These are phyloP conservation scores for Triplophysa bombifrons DNA, from an alignment of 2,797 vertebrate species.

Conservation along the genomic window DNA sequence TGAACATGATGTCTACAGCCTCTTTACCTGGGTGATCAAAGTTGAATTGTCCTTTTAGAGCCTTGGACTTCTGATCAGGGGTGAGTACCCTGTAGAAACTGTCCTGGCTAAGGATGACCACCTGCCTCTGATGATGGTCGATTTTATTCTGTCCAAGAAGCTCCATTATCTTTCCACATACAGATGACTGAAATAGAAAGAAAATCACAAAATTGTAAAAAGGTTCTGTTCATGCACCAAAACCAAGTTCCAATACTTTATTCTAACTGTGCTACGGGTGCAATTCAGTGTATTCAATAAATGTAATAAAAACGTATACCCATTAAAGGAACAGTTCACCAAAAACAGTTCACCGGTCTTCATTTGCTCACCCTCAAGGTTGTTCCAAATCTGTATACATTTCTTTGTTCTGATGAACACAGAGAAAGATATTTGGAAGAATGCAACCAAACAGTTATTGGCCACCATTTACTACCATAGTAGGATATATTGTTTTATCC, in stretches of 20 bases:
- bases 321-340: background rate
- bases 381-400: too few relatives aligned
- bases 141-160: constrained; percentile 87
- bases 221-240: background rate
- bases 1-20: background rate
- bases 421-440: too few relatives aligned
- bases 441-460: too few relatives aligned
- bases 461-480: too few relatives aligned
- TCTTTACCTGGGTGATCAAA: constrained; percentile 86
- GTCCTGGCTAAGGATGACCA: constrained; percentile 87
- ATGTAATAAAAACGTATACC: background rate
- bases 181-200: constrained; percentile 76
- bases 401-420: too few relatives aligned
- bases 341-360: too few relatives aligned
- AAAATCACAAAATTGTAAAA: background rate
- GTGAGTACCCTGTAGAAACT: constrained; percentile 87
- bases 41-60: constrained; percentile 87
- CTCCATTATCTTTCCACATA: constrained; percentile 86
- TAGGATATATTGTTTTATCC: too few relatives aligned
- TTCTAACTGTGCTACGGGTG: background rate
- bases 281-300: too few relatives aligned
- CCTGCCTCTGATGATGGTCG: constrained; percentile 84
- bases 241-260: background rate
- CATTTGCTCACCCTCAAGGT: too few relatives aligned
- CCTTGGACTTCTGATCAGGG: constrained; percentile 84